Evolutionary conservation across 2,888 invertebrate genomes (phyloP).

Genomic region (Eucera pruinosa): DNA sequence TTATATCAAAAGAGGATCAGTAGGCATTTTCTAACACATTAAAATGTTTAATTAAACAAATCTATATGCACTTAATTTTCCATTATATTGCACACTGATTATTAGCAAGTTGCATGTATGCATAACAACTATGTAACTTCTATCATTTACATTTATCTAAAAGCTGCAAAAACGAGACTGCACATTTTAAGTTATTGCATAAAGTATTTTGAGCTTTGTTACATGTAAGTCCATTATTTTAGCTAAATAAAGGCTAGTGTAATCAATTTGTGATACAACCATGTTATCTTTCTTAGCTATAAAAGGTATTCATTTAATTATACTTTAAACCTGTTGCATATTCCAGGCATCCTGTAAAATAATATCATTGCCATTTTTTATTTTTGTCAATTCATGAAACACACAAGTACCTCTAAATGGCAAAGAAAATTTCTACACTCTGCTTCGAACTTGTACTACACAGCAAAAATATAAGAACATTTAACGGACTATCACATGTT

Average conservation of each 20-base stretch:
- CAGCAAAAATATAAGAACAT: conserved; percentile 45
- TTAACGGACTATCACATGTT: conserved; percentile 17
- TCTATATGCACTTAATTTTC: conserved; percentile 1
- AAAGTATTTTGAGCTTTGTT: conserved; percentile 19
- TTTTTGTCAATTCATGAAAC: conserved; percentile 42
- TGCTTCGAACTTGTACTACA: conserved; percentile 44
- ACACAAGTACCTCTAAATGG: conserved; percentile 64
- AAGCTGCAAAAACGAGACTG: conserved; percentile 11
- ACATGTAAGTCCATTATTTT: conserved; percentile 24
- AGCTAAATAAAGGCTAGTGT: conserved; percentile 6
- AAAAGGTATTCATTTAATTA: conserved; percentile 61
- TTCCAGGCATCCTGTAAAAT: conserved; percentile 72
- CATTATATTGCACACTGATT: conserved; percentile 10
- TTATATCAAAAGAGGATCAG: neutral
- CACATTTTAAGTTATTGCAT: conserved; percentile 3
- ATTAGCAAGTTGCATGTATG: conserved; percentile 3
- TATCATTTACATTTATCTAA: conserved; percentile 3
- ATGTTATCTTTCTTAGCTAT: conserved; percentile 39
- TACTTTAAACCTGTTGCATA: conserved; percentile 71
- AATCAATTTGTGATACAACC: conserved; percentile 25
- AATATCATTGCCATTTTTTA: conserved; percentile 65
- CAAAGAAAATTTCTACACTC: conserved; percentile 63
- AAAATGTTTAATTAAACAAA: neutral
- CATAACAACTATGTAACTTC: neutral
- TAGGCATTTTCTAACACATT: conserved; percentile 1